phyloP scores from a whole-genome alignment of 1,140 invertebrate species.

The Macrosteles quadrilineatus region DNA sequence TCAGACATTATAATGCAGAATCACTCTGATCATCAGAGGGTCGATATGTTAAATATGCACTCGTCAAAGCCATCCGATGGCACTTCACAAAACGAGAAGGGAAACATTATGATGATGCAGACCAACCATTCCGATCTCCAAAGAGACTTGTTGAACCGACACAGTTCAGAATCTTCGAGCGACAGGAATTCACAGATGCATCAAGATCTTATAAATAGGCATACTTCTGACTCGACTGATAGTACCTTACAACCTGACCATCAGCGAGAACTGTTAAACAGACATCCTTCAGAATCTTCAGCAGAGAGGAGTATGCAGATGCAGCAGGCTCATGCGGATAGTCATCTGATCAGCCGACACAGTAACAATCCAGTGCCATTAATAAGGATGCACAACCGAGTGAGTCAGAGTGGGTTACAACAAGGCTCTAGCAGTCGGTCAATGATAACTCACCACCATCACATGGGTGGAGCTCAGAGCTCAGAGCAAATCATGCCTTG shows the following conservation, averaged over 20 bases:
- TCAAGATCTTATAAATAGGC: not conserved
- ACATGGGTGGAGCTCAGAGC: not conserved
- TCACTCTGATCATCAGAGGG: constrained; percentile 2
- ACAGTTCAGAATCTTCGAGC: not conserved
- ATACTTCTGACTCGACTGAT: not conserved
- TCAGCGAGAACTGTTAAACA: not conserved
- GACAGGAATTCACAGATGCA: not conserved
- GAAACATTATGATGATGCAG: no score
- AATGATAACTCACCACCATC: not conserved
- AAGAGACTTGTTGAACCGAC: no score
- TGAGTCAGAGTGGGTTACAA: not conserved
- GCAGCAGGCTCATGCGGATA: no score
- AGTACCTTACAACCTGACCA: not conserved
- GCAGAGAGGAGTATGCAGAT: no score
- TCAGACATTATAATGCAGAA: not conserved
- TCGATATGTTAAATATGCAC: not conserved
- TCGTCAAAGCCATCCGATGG: not conserved
- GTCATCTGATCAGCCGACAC: no score
- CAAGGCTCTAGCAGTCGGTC: not conserved
- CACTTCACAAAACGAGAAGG: no score
- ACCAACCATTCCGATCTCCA: no score
- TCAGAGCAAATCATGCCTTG: not conserved
- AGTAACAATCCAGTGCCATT: not conserved
- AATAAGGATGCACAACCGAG: not conserved
- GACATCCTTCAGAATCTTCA: not conserved